These are phyloP conservation scores for Phalangium opilio DNA, from an alignment of 2,888 invertebrate genomes.

Conservation along the genomic window DNA sequence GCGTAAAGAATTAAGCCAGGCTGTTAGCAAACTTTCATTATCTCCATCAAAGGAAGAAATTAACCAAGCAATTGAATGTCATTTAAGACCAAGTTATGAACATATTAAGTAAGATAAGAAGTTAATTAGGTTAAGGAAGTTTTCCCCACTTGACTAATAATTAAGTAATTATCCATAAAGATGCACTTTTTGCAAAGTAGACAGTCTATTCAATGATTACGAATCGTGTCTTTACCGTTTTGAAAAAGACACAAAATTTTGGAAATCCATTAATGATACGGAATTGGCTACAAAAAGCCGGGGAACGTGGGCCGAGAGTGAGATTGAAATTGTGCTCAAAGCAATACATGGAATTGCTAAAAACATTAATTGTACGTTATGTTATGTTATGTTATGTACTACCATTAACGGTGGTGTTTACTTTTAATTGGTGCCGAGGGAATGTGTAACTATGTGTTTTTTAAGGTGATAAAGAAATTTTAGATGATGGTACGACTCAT, in stretches of 20 bases:
- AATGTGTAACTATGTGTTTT: neutral
- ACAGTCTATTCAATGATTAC: constrained; percentile 28
- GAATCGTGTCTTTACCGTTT: constrained; percentile 30
- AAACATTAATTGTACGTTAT: no score
- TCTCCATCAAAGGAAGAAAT: constrained; percentile 31
- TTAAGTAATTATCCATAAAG: no score
- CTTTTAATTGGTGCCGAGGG: no score
- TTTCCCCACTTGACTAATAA: no score
- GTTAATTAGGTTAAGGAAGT: no score
- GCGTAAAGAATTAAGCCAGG: constrained; percentile 27
- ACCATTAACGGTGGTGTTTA: no score
- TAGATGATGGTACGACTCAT: constrained; percentile 39
- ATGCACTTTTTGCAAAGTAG: constrained; percentile 29
- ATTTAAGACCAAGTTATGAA: constrained; percentile 37
- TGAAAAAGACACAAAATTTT: constrained; percentile 19
- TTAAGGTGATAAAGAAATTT: constrained; percentile 13
- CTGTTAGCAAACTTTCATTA: constrained; percentile 26
- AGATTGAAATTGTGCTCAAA: constrained; percentile 43
- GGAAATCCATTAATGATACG: constrained; percentile 16
- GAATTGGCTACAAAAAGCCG: constrained; percentile 32
- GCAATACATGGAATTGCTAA: constrained; percentile 26
- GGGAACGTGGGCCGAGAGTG: constrained; percentile 47
- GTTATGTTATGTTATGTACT: no score
- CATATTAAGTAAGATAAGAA: no score
- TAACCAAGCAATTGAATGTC: constrained; percentile 40